phyloP scores from a whole-genome alignment of 2,797 vertebrate species.

The Danio choprae region DNA sequence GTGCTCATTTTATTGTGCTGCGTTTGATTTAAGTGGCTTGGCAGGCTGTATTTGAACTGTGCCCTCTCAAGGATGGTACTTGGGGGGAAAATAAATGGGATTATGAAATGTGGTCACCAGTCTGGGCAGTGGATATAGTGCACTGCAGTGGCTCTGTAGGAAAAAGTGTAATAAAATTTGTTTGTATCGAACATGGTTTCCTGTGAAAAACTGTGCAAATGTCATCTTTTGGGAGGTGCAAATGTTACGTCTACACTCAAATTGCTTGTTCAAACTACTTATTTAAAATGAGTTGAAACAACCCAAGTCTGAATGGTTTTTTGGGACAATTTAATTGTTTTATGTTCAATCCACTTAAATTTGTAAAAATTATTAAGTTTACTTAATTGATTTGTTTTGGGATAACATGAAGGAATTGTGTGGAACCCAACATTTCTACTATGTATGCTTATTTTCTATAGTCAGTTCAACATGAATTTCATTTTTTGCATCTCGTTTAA shows the following conservation, averaged over 20 bases:
- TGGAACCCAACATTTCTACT: too few relatives aligned
- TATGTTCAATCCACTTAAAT: too few relatives aligned
- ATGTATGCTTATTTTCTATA: not conserved
- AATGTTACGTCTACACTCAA: not conserved
- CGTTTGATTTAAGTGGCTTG: constrained; percentile 36
- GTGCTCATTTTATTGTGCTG: constrained; percentile 26
- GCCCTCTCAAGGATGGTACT: constrained; percentile 45
- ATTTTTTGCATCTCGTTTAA: too few relatives aligned
- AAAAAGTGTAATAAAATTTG: not conserved
- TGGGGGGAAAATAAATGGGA: constrained; percentile 32
- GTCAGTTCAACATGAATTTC: constrained; percentile 15
- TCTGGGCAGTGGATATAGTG: not conserved
- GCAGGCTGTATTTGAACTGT: constrained; percentile 37
- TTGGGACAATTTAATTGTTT: too few relatives aligned
- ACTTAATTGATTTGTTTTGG: too few relatives aligned
- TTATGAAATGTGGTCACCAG: constrained; percentile 38
- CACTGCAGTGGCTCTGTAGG: not conserved
- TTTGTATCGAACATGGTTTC: not conserved
- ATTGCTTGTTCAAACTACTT: too few relatives aligned
- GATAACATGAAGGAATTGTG: too few relatives aligned
- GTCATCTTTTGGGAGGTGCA: not conserved
- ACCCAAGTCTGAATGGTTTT: too few relatives aligned
- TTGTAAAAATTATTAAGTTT: too few relatives aligned
- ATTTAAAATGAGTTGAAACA: too few relatives aligned
- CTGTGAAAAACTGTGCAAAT: not conserved